These are phyloP conservation scores for Xiphophorus birchmanni DNA, from an alignment of 2,797 vertebrate species.

Conservation along the genomic window DNA sequence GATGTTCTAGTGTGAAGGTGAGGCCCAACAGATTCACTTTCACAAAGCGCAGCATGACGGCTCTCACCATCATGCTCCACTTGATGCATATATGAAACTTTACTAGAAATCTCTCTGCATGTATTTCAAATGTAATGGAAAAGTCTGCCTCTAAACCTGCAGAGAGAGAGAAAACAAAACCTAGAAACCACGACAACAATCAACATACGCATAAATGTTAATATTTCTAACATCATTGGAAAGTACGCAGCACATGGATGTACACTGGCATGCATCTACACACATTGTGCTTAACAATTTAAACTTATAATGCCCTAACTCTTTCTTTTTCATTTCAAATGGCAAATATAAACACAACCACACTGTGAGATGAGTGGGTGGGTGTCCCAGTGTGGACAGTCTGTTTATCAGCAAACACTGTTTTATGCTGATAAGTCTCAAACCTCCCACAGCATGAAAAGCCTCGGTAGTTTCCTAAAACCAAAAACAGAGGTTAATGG, in stretches of 20 bases:
- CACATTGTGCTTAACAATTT: background rate
- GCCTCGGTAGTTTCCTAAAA: background rate
- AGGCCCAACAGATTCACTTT: no score
- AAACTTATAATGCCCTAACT: background rate
- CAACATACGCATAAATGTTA: background rate
- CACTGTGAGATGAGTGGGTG: conserved; percentile 1
- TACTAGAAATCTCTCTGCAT: no score
- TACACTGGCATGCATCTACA: background rate
- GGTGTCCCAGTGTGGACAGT: background rate
- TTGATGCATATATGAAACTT: no score
- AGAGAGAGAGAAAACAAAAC: no score
- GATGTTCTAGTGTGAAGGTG: no score
- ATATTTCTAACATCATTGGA: background rate
- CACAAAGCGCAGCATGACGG: no score
- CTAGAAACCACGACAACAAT: background rate
- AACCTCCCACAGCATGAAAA: background rate
- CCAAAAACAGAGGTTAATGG: background rate
- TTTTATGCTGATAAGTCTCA: background rate
- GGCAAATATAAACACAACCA: background rate
- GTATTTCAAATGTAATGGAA: no score
- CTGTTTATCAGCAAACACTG: background rate
- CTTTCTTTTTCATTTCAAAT: background rate
- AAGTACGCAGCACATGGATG: background rate
- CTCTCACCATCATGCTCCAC: no score
- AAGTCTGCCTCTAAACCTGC: no score